Conservation (phyloP, 92 coral and sea anemone genomes). For the Phenganax subtilis region DNA sequence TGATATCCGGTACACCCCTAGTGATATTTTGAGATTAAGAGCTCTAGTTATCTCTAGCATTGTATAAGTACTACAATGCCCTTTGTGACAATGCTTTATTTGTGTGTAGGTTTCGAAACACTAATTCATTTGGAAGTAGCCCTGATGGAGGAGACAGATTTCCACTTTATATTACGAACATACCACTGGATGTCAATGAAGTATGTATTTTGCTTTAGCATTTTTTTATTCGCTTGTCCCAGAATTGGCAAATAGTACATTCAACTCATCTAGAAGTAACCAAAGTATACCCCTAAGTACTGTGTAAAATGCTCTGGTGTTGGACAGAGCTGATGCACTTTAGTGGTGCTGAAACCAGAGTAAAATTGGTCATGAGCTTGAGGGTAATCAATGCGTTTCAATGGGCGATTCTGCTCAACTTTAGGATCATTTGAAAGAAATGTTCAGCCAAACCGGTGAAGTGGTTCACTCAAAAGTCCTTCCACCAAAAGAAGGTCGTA, state of each 20-base stretch:
- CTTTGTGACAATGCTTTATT: neutral
- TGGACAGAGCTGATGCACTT: too few relatives aligned
- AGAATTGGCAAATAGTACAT: too few relatives aligned
- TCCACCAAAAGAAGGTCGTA: constrained; percentile 74
- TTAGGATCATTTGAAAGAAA: constrained; percentile 46
- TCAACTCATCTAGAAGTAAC: too few relatives aligned
- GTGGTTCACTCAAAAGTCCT: constrained; percentile 55
- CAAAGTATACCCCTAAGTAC: too few relatives aligned
- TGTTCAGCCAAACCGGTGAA: constrained; percentile 69
- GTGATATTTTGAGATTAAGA: too few relatives aligned
- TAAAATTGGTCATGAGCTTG: neutral
- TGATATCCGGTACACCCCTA: too few relatives aligned
- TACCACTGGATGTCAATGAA: constrained; percentile 69
- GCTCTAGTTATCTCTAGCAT: too few relatives aligned
- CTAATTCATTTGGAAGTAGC: neutral
- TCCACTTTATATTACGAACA: constrained; percentile 58
- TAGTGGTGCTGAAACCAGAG: neutral
- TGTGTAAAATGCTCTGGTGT: too few relatives aligned
- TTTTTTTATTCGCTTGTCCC: neutral
- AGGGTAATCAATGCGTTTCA: neutral
- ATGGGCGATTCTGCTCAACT: neutral
- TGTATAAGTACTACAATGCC: neutral
- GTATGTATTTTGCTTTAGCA: constrained; percentile 37
- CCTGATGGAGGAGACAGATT: constrained; percentile 28
- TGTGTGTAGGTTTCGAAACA: constrained; percentile 2